Evolutionary conservation across 2,113 vertebrate genomes (phyloP).

Genomic region (Bettongia penicillata): DNA sequence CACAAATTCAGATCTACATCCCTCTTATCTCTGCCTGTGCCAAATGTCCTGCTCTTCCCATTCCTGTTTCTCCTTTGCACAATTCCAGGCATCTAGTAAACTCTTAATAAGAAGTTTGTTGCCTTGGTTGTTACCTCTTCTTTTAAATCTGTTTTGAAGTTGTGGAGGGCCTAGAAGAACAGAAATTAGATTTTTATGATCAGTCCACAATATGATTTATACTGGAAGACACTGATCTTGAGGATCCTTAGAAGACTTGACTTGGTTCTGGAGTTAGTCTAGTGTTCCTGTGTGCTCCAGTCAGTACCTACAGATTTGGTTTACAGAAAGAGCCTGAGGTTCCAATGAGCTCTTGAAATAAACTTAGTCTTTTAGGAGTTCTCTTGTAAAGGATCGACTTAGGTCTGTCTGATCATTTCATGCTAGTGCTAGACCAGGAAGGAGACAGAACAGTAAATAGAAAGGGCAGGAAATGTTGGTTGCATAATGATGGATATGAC

Average conservation of each 20-base stretch:
- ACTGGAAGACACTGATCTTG: not conserved
- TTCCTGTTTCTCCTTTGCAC: not conserved
- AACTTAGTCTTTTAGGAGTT: not conserved
- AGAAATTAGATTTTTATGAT: not conserved
- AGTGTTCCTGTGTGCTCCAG: not conserved
- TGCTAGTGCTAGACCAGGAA: not conserved
- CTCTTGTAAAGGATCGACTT: not conserved
- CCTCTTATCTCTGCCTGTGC: not conserved
- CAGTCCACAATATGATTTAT: not conserved
- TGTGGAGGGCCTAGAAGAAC: not conserved
- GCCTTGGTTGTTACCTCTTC: not conserved
- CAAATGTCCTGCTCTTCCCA: not conserved
- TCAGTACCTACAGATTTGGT: not conserved
- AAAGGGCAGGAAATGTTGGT: not conserved
- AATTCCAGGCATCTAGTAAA: not conserved
- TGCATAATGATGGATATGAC: not conserved
- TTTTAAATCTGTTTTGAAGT: not conserved
- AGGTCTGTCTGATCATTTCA: not conserved
- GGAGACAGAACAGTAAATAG: not conserved
- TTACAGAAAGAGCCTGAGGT: not conserved
- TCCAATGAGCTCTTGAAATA: not conserved
- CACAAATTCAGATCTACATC: not conserved
- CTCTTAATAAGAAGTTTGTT: not conserved
- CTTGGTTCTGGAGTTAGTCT: constrained; percentile 2
- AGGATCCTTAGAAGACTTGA: not conserved